Base-by-base conservation (phyloP, 2,113 vertebrate species). In the Procapra przewalskii region DNA sequence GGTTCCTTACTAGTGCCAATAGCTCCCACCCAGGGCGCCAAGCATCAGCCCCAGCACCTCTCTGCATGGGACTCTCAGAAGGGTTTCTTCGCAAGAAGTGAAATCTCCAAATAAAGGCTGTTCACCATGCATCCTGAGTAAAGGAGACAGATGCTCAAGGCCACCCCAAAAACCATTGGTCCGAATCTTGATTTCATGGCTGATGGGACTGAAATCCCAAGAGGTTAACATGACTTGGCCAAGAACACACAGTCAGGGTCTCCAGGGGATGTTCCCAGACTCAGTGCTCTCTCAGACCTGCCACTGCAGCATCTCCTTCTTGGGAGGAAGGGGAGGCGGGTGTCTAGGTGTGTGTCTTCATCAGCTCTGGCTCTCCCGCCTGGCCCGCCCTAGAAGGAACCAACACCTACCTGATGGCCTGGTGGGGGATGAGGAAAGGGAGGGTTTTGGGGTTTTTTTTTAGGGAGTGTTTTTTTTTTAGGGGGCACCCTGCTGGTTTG, bases 161-260 rank as follows among this genome's bases (percentile, higher is more conserved):
- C 29, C 60, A n/a, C 48, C 80, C 87, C 83, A 75, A 52, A 97
- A 85, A 71, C 21, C 90, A 31, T 3, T 50, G 54, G 57, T 36
- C 77, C 62, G 86, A 94, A 96, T 54, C 52, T 89, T 50, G 33
- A 14, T 45, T 84, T 97, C 57, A 36, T 67, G 33, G 59, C 29
- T 23, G 23, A 82, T 88, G 52, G 75, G 29, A 88, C 25, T 6
- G 71, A 80, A 88, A 33, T 15, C 48, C 79, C 45, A 8, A 55
- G 25, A 95, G 75, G 48, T 59, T 59, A 84, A 94, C 54, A 23
- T 36, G 79, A 75, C 15, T 27, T 54, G 86, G 48, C 60, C 81
- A 96, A 89, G 88, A 57, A 80, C 54, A 79, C 13, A 16, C 0
- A 14, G 80, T 57, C 55, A 75, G 80, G 60, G 48, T 29, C 57